Percentiles rank a stretch among this genome's conserved stretches.
Evolutionary conservation across 2,797 vertebrate genomes (phyloP).

Genomic region (Artibeus jamaicensis): DNA sequence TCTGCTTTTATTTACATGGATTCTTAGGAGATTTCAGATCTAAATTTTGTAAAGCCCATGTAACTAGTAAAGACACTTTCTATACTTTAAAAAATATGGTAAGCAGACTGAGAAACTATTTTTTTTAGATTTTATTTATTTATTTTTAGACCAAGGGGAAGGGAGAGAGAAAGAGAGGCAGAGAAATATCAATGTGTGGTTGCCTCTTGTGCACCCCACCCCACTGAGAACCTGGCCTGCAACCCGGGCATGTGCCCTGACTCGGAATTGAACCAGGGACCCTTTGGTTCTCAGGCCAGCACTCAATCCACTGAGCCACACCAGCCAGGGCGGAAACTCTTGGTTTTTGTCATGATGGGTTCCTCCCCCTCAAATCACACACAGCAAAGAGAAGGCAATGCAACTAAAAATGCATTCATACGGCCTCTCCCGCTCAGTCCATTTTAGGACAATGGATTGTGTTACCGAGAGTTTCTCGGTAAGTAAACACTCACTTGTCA

Average conservation of each 20-base stretch:
- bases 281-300: no score
- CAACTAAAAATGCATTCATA: conserved; percentile 76
- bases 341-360: conserved; percentile 72
- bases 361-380: conserved; percentile 76
- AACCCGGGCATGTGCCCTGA: no score
- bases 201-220: no score
- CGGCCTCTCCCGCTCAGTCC: conserved; percentile 84
- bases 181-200: no score
- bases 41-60: neutral
- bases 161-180: no score
- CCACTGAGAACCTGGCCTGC: no score
- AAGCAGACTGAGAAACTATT: conserved; percentile 60
- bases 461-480: conserved; percentile 72
- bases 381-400: conserved; percentile 68
- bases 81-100: neutral
- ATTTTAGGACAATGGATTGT: conserved; percentile 86
- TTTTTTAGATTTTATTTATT: neutral
- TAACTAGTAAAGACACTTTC: conserved; percentile 56
- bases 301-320: no score
- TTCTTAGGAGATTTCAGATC: conserved; percentile 60
- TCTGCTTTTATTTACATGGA: neutral
- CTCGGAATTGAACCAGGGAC: no score
- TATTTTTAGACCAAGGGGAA: no score
- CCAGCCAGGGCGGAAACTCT: conserved; percentile 31
- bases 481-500: conserved; percentile 87